These are phyloP conservation scores for Zaprionus vittiger DNA, from an alignment of 1,140 invertebrate genomes.

Conservation along the genomic window DNA sequence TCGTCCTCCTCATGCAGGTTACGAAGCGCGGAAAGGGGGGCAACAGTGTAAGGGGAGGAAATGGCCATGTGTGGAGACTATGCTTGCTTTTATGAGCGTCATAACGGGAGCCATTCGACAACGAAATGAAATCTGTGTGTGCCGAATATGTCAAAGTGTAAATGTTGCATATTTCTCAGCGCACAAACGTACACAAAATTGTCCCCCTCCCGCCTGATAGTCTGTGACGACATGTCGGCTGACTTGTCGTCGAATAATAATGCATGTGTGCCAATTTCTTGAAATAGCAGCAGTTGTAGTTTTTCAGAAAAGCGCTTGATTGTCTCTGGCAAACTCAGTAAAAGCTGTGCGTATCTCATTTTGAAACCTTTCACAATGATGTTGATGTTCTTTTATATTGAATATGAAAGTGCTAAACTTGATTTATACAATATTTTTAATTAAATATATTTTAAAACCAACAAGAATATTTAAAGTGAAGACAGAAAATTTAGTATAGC, in stretches of 20 bases:
- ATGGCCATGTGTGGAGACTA: constrained; percentile 27
- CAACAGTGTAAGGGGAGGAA: not conserved
- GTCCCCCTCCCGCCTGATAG: constrained; percentile 23
- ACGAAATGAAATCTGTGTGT: constrained; percentile 55
- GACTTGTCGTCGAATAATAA: not conserved
- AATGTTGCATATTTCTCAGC: constrained; percentile 54
- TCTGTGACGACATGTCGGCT: constrained; percentile 4
- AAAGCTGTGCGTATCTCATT: not conserved
- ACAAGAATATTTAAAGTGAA: no score
- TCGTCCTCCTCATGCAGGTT: constrained; percentile 7
- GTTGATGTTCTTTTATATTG: not conserved
- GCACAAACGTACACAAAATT: constrained; percentile 14
- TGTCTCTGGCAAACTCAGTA: not conserved
- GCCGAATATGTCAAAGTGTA: constrained; percentile 60
- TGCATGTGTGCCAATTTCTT: constrained; percentile 21
- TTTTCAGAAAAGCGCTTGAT: constrained; percentile 7
- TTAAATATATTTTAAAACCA: no score
- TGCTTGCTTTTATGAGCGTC: constrained; percentile 46
- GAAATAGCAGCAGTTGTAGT: constrained; percentile 6
- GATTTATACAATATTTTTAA: not conserved
- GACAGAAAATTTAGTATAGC: no score
- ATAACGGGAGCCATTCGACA: constrained; percentile 45
- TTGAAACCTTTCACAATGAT: not conserved
- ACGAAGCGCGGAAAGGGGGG: not conserved
- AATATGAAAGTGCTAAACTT: not conserved